Evolutionary conservation across 92 coral and sea anemone genomes (phyloP), one percentile per base, ranked within the genome.

Genomic region (Bergia puertoricense): DNA sequence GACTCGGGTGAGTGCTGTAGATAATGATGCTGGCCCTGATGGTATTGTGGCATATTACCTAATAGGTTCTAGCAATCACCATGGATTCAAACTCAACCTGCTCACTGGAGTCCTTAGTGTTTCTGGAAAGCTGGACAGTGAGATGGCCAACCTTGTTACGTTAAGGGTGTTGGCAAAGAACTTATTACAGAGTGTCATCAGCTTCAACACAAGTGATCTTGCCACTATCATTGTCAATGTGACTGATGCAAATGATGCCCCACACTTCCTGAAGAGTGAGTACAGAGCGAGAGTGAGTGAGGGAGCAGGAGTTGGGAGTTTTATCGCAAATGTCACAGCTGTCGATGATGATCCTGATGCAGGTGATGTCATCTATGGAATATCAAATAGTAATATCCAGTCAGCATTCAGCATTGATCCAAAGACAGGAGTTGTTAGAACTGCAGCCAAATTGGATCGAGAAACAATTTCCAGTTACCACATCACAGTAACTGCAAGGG

Each of bases 241-340:
- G 42, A 92, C 93, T 59, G 98, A 97, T 85, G 96, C 97, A 51
- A 97, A 97, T 74, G 99, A 97, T 81, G 93, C 97, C 6, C 99
- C 99, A 11, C 89, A 89, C 71, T 97, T 97, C 86, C 89, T 97
- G 37, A 57, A 90, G 89, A 93, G 87, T 77, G 92, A 90, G 20
- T 92, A 94, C 85, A 85, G 74, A 69, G 93, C 87, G 48, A 85
- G 74, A 18, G 91, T 93, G 18, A 85, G 51, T 39, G 99, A 97
- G 81, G 93, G 94, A 75, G 83, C 89, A 23, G 68, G 72, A 56
- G 88, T 83, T 18, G 98, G 95, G 38, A 77, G 93, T 40, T 88
- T 88, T 85, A 92, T 95, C 45, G 88, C 91, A 1, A 97, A 93
- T 86, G 95, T 97, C 79, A 95, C 95, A 41, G 99, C 99, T n/a